phyloP scores from a whole-genome alignment of 2,113 vertebrate species.

The Rhinoptilus africanus region DNA sequence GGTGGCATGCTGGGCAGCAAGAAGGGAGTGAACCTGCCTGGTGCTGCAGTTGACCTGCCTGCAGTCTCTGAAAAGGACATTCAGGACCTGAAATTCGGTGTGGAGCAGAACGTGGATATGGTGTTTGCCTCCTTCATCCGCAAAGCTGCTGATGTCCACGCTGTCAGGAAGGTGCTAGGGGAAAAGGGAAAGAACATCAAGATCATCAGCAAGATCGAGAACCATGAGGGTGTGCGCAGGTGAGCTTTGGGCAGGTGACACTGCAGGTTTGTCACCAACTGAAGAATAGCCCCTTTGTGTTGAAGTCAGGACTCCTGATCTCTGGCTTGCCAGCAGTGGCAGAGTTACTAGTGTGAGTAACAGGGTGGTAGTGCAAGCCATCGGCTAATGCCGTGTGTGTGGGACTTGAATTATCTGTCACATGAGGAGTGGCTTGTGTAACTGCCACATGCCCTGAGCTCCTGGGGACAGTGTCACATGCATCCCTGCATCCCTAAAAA shows the following conservation, averaged over 20 bases:
- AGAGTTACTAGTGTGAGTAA: not conserved
- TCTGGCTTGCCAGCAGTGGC: not conserved
- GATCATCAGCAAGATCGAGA: constrained; percentile 99
- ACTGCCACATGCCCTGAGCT: not conserved
- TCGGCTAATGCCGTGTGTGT: accelerated
- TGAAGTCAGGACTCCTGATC: not conserved
- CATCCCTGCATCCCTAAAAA: not conserved
- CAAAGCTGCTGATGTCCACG: constrained; percentile 90
- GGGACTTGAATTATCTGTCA: not conserved
- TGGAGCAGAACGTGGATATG: constrained; percentile 96
- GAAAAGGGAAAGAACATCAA: constrained; percentile 96
- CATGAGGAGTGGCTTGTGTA: not conserved
- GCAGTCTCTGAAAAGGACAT: constrained; percentile 93
- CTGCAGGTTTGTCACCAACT: not conserved
- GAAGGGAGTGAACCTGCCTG: constrained; percentile 96
- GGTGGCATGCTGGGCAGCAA: constrained; percentile 92
- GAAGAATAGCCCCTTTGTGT: accelerated
- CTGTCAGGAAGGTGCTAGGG: constrained; percentile 89
- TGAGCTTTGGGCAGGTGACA: not conserved
- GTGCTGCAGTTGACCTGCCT: constrained; percentile 90
- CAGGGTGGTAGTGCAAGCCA: not conserved
- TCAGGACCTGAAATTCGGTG: constrained; percentile 91
- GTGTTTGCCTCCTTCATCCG: constrained; percentile 98
- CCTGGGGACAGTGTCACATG: not conserved
- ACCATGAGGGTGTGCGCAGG: constrained; percentile 96